phyloP scores from a whole-genome alignment of 2,113 vertebrate species.

The Okapia johnstoni region DNA sequence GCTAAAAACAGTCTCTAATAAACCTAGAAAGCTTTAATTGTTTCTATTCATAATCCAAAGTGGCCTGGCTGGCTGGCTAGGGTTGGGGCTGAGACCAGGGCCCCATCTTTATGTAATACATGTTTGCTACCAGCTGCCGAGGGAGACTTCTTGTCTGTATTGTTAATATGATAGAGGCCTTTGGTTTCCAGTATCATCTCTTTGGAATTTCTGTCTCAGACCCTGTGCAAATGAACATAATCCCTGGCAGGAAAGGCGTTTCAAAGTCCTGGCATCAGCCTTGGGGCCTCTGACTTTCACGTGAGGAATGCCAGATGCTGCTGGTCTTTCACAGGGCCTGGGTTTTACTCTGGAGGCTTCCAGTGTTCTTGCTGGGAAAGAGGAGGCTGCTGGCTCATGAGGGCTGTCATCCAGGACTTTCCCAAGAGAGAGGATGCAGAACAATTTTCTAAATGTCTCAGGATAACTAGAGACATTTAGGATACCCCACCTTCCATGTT shows the following conservation, averaged over 20 bases:
- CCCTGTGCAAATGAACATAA: slow-evolving; percentile 72
- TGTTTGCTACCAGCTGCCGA: slow-evolving; percentile 57
- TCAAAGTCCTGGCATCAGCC: slow-evolving; percentile 42
- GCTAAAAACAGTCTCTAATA: slow-evolving; percentile 53
- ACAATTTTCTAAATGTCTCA: background rate
- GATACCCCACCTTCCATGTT: background rate
- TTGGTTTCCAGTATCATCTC: slow-evolving; percentile 69
- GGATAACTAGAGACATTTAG: background rate
- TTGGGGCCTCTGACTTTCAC: slow-evolving; percentile 57
- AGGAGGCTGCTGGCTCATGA: background rate
- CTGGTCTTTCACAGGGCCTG: background rate
- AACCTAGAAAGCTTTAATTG: slow-evolving; percentile 57
- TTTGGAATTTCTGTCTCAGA: slow-evolving; percentile 73
- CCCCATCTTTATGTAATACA: slow-evolving; percentile 64
- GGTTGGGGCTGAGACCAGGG: slow-evolving; percentile 43
- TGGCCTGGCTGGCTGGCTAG: slow-evolving; percentile 54
- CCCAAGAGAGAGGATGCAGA: background rate
- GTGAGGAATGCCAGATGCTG: slow-evolving; percentile 45
- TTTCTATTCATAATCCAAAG: slow-evolving; percentile 73
- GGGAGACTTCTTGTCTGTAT: slow-evolving; percentile 73
- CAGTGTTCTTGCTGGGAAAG: background rate
- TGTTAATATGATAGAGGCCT: slow-evolving; percentile 71
- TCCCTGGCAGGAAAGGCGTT: slow-evolving; percentile 66
- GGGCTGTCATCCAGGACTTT: background rate
- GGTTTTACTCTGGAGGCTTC: background rate